Base-by-base conservation (phyloP, 2,797 vertebrate genomes). In the Dendrocincla tyrannina region DNA sequence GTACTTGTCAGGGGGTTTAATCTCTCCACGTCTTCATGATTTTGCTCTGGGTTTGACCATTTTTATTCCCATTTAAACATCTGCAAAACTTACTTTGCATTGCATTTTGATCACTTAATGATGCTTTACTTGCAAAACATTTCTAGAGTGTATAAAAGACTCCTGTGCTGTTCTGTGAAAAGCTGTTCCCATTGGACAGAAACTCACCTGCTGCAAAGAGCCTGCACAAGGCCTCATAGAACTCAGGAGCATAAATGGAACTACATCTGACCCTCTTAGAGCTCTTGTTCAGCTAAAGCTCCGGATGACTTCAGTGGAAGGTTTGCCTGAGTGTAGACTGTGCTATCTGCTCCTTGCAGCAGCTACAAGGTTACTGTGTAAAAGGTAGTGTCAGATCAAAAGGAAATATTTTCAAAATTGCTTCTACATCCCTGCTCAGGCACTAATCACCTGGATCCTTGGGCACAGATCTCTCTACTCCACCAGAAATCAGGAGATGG, bases 401-500 rank as follows among this genome's bases (percentile, higher is more conserved):
- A 23, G 50, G 80, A 81, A 69, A 35, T 44, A 30, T 19, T 89
- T 85, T 37, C 50, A 67, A 12, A 69, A 47, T 11, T 55, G 17
- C 58, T 89, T 52, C 52, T 30, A 18, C 25, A 11, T 42, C 49
- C 80, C 42, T 60, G 20, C 44, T 58, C 33, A 7, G 27, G 19
- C 1, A 2, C 39, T 73, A 50, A 10, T 16, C 25, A 12, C 25
- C 47, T 4, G 20, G 10, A 8, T 47, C 5, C 58, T 58, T 0
- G 0, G 13, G 11, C 73, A 44, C 0, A 0, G 17, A 23, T 55
- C 24, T 33, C 13, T 16, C 22, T 3, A 2, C 7, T 42, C 15
- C 66, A 78, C 58, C 63, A 39, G n/a, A 75, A 84, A 60, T 14
- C 50, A 25, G 22, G 33, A 49, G 11, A 22, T 88, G 53, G 11